Percentiles rank a stretch among this genome's conserved stretches.
phyloP scores from a whole-genome alignment of 2,113 vertebrate species.

The Drymodes brunneopygia region DNA sequence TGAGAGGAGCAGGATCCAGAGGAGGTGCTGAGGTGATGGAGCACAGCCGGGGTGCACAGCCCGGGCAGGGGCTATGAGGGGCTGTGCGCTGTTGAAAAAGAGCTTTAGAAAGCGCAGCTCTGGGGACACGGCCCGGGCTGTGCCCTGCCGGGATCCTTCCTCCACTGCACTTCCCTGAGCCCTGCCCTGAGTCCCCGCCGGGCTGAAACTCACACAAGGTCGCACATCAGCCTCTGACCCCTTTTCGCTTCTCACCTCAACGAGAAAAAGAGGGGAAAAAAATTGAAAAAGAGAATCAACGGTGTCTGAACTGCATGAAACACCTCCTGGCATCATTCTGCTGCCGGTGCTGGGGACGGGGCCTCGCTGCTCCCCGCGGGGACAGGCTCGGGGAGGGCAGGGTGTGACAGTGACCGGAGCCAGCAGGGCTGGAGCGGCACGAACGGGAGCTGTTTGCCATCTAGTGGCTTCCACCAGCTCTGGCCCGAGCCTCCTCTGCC shows the following conservation, averaged over 20 bases:
- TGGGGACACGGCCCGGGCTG: not conserved
- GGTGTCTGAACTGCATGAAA: not conserved
- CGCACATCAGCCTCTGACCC: not conserved
- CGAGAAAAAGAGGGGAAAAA: not conserved
- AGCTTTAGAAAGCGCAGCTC: not conserved
- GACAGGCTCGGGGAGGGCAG: not conserved
- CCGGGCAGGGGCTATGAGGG: not conserved
- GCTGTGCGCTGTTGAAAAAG: no score
- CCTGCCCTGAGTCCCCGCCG: not conserved
- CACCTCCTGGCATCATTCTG: accelerated
- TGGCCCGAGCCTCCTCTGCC: not conserved
- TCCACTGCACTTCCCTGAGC: not conserved
- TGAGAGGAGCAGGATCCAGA: not conserved
- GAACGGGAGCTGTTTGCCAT: not conserved
- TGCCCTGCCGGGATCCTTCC: not conserved
- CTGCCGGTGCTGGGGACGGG: not conserved
- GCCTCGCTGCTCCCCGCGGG: not conserved
- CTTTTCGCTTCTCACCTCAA: not conserved
- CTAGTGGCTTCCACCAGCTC: not conserved
- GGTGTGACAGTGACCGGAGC: not conserved
- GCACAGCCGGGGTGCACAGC: no score
- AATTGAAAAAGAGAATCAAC: accelerated
- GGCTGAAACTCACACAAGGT: accelerated
- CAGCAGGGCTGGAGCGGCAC: not conserved
- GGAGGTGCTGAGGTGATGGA: not conserved